Base-by-base conservation (phyloP, 2,797 vertebrate species). In the Chelonia mydas region DNA sequence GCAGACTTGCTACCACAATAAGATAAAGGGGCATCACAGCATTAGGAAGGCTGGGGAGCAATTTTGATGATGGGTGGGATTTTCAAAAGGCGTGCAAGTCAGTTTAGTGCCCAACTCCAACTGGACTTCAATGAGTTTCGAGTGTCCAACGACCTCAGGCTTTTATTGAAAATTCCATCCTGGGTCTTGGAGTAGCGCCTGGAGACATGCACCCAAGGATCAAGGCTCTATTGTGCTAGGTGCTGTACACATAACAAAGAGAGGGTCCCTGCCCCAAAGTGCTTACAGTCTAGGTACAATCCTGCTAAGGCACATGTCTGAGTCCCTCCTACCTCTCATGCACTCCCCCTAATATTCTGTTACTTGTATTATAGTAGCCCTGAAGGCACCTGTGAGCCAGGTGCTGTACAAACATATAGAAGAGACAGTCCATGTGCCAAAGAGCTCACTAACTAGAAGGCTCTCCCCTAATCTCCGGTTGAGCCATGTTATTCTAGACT, bases 81-180 rank as follows among this genome's bases (percentile, higher is more conserved):
- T 72, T 72, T 72, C 65, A 72, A 21, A 72, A n/a, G 16, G 19
- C 5, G 17, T 19, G 7, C 31, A 6, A 27, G 37, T 11, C 41
- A 45, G 11, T 27, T 45, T 27, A 45, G 37, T 74, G 23, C 21
- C 37, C 37, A 45, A 6, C 3, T 41, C 37, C 23, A 3, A 7
- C 37, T 45, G 37, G 54, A 41, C 37, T 45, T 16, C 53, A 45
- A 55, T 27, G 33, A 45, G 3, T 41, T 1, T 51, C 11, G 1
- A 0, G 5, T 17, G 47, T 5, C 31, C 61, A 61, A 0, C 21
- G 37, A n/a, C 61, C 1, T 5, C 0, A 2, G 59, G 74, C 83
- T 19, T 15, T 11, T 23, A 45, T 19, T 41, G 72, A 74, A 45
- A 41, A 74, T 23, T 74, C 11, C 41, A 17, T 41, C 50, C 83